These are phyloP conservation scores for Altica lythri DNA, from an alignment of 2,888 invertebrate genomes.

Conservation along the genomic window DNA sequence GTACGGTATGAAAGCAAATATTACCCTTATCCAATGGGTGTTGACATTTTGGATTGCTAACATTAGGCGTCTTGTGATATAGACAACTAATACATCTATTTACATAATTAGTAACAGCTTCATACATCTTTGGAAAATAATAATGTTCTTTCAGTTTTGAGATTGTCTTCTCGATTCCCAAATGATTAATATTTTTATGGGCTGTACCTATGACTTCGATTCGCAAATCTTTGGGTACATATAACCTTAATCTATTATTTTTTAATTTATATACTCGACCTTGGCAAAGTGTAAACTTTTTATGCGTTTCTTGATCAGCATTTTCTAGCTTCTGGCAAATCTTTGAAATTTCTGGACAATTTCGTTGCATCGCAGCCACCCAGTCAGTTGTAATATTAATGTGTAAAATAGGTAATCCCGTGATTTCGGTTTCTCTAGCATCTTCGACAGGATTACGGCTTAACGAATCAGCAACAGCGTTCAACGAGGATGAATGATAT, in stretches of 20 bases:
- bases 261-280: neutral
- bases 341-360: neutral
- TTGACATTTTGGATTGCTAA: too few species aligned
- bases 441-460: slow-evolving; percentile 12
- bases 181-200: too few species aligned
- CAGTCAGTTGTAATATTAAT: slow-evolving; percentile 5
- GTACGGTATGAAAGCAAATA: too few species aligned
- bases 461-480: slow-evolving; percentile 3
- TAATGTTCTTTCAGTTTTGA: too few species aligned
- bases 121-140: too few species aligned
- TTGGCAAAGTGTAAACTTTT: slow-evolving; percentile 4
- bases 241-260: neutral
- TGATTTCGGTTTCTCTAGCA: slow-evolving; percentile 3
- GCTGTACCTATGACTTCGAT: too few species aligned
- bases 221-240: too few species aligned
- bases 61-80: too few species aligned
- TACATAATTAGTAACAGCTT: too few species aligned
- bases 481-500: slow-evolving; percentile 9
- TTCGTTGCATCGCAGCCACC: slow-evolving; percentile 12
- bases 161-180: too few species aligned
- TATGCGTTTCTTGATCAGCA: neutral
- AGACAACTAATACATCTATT: too few species aligned
- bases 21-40: too few species aligned
- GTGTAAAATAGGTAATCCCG: slow-evolving; percentile 9
- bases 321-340: slow-evolving; percentile 1